Conservation (phyloP, 2,888 invertebrate genomes). For the Antheraea assamensis region DNA sequence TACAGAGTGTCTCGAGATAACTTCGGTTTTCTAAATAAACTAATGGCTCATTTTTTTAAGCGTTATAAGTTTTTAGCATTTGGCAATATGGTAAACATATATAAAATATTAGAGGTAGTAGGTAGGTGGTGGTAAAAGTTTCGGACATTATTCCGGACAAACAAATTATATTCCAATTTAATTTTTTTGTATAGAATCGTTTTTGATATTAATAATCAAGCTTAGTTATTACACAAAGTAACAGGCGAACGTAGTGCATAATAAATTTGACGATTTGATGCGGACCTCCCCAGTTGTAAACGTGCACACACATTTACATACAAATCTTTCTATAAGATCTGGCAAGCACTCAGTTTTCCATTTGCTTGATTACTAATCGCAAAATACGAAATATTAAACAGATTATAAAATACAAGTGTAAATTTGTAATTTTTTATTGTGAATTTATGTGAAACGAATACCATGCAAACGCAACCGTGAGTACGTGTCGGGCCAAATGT, state of each 20-base stretch:
- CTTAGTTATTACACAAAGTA: neutral
- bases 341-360: neutral
- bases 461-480: neutral
- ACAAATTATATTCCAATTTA: too few species aligned
- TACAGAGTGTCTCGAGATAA: too few species aligned
- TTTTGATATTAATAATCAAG: neutral
- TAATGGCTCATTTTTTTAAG: too few species aligned
- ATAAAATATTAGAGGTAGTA: too few species aligned
- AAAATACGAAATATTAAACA: neutral
- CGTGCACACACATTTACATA: neutral
- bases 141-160: too few species aligned
- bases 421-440: neutral
- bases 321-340: conserved; percentile 1
- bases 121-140: too few species aligned
- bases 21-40: too few species aligned
- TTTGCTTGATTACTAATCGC: neutral
- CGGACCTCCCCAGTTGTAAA: neutral
- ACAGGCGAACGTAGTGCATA: neutral
- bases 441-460: neutral
- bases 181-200: too few species aligned
- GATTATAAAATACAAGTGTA: neutral
- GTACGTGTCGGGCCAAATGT: neutral
- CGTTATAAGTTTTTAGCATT: too few species aligned
- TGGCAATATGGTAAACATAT: too few species aligned
- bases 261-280: neutral